Evolutionary conservation across 2,113 vertebrate species (phyloP).

Genomic region (Regulus satrapa): DNA sequence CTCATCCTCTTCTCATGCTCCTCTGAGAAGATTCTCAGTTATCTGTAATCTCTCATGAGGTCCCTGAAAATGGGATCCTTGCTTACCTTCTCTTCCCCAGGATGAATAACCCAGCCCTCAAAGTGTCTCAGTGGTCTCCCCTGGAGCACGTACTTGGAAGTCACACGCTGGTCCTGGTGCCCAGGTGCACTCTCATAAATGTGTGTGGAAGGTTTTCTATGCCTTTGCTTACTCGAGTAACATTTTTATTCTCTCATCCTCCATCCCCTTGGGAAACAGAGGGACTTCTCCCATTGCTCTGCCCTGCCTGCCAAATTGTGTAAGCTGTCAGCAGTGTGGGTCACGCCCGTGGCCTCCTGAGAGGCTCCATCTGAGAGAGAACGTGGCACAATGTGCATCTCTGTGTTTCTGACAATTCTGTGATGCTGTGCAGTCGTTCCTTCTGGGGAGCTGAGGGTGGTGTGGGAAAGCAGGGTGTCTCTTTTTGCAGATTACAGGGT

Average conservation of each 20-base stretch:
- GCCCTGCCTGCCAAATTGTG: background rate
- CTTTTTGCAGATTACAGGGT: constrained; percentile 71
- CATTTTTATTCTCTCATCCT: background rate
- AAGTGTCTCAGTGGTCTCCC: background rate
- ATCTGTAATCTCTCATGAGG: background rate
- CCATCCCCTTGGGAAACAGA: background rate
- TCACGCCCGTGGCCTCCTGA: rapidly evolving
- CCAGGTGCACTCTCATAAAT: background rate
- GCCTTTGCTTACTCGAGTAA: background rate
- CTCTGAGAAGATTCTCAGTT: background rate
- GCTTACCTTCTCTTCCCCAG: background rate
- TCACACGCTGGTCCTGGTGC: background rate
- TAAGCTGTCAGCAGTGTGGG: background rate
- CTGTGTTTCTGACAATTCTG: background rate
- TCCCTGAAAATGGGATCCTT: background rate
- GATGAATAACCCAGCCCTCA: background rate
- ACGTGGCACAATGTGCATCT: background rate
- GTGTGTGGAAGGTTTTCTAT: background rate
- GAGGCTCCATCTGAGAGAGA: background rate
- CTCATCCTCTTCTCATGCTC: background rate
- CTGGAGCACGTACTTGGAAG: background rate
- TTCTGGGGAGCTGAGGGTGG: background rate
- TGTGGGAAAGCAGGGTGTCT: background rate
- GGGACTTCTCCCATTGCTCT: background rate
- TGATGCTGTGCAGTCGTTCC: background rate